These are phyloP conservation scores for Silurus glanis DNA, from an alignment of 2,113 vertebrate genomes.

Conservation along the genomic window DNA sequence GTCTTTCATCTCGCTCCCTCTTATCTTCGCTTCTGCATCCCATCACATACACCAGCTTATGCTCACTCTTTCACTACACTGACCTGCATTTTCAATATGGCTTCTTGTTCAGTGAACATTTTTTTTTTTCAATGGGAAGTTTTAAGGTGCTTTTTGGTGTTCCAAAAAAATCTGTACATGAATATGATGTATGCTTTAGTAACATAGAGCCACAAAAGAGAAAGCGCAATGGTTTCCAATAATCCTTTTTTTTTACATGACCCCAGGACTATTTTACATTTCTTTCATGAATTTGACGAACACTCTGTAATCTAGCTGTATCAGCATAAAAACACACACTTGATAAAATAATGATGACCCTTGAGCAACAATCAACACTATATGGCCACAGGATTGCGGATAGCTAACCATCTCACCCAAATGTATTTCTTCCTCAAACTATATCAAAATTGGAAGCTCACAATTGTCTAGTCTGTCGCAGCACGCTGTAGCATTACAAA, in stretches of 20 bases:
- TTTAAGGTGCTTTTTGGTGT: neutral
- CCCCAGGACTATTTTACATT: neutral
- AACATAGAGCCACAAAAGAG: neutral
- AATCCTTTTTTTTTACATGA: neutral
- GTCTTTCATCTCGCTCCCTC: constrained; percentile 41
- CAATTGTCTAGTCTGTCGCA: no score
- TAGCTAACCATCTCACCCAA: no score
- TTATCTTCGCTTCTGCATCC: constrained; percentile 37
- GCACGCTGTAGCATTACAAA: no score
- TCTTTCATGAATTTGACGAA: neutral
- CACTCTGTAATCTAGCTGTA: neutral
- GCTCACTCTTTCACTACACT: neutral
- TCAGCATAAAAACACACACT: neutral
- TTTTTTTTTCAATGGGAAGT: neutral
- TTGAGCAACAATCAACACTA: neutral
- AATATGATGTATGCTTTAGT: neutral
- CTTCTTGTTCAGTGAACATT: neutral
- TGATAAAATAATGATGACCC: neutral
- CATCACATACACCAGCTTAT: constrained; percentile 15
- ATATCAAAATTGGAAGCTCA: no score
- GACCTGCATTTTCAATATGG: neutral
- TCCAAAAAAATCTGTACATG: neutral
- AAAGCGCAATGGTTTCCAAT: neutral
- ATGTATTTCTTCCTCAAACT: no score
- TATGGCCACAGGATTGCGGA: neutral